Conservation (phyloP, 1,140 invertebrate species). For the Monomorium pharaonis region DNA sequence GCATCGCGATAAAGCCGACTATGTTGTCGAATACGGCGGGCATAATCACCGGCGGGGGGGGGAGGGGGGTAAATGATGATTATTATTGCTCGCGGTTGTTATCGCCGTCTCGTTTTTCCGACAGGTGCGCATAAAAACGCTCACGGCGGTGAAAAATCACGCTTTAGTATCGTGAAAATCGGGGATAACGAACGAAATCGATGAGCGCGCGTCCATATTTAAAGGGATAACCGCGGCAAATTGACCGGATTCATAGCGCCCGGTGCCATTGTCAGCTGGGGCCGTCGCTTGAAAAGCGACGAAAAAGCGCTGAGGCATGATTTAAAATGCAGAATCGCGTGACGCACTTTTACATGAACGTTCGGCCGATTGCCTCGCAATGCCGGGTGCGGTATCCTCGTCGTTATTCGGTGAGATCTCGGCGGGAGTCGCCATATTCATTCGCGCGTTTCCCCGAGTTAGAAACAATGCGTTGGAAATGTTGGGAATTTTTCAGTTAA, state of each 20-base stretch:
- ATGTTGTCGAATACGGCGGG: neutral
- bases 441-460: neutral
- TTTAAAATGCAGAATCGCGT: constrained; percentile 44
- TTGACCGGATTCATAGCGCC: constrained; percentile 47
- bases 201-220: constrained; percentile 2
- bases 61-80: neutral
- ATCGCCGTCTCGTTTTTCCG: neutral
- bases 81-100: neutral
- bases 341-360: constrained; percentile 9
- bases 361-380: constrained; percentile 9
- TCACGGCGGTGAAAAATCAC: neutral
- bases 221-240: constrained; percentile 42
- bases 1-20: neutral
- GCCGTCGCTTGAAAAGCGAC: constrained; percentile 35
- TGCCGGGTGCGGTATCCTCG: neutral
- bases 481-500: constrained; percentile 2
- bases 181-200: constrained; percentile 19
- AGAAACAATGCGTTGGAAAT: neutral
- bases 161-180: neutral
- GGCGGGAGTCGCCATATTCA: constrained; percentile 8
- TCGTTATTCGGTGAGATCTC: neutral
- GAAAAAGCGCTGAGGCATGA: constrained; percentile 19
- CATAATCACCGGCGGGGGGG: neutral
- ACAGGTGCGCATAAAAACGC: constrained; percentile 17
- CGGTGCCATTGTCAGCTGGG: constrained; percentile 18